phyloP scores from a whole-genome alignment of 2,888 invertebrate genomes.

The Caenorhabditis zanzibari region DNA sequence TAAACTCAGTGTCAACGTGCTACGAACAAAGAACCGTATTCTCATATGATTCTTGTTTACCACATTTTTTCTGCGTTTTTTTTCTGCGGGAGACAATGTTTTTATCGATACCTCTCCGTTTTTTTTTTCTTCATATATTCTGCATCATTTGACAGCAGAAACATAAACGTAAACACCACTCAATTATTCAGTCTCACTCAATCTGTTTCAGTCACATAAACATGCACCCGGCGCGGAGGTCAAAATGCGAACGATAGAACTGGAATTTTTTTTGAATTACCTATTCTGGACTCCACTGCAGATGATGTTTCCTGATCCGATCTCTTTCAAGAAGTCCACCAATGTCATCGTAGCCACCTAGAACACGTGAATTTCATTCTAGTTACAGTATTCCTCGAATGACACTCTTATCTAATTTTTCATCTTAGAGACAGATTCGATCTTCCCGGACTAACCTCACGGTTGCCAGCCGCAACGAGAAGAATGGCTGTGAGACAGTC shows the following conservation, averaged over 20 bases:
- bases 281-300: conserved; percentile 61
- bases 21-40: conserved; percentile 59
- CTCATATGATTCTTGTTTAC: conserved; percentile 62
- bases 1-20: conserved; percentile 49
- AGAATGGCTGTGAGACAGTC: conserved; percentile 78
- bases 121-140: not conserved
- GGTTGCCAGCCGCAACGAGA: conserved; percentile 71
- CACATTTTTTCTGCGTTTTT: conserved; percentile 24
- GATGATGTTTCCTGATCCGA: conserved; percentile 44
- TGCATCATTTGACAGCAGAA: conserved; percentile 59
- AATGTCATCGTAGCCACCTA: conserved; percentile 50
- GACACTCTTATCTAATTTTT: not conserved
- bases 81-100: conserved; percentile 29
- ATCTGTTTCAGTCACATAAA: conserved; percentile 27
- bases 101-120: conserved; percentile 50
- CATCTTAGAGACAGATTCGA: not conserved
- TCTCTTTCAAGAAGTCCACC: conserved; percentile 54
- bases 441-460: conserved; percentile 41
- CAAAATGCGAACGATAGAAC: conserved; percentile 13
- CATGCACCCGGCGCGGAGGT: conserved; percentile 45
- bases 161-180: conserved; percentile 55
- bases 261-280: conserved; percentile 26
- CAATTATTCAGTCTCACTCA: conserved; percentile 33
- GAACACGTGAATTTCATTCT: conserved; percentile 6
- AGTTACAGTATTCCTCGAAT: not conserved